A percentile compares a stretch with the other conserved stretches of the same genome.
Evolutionary conservation across 2,888 invertebrate genomes (phyloP).

Genomic region (Drosophila pegasa): DNA sequence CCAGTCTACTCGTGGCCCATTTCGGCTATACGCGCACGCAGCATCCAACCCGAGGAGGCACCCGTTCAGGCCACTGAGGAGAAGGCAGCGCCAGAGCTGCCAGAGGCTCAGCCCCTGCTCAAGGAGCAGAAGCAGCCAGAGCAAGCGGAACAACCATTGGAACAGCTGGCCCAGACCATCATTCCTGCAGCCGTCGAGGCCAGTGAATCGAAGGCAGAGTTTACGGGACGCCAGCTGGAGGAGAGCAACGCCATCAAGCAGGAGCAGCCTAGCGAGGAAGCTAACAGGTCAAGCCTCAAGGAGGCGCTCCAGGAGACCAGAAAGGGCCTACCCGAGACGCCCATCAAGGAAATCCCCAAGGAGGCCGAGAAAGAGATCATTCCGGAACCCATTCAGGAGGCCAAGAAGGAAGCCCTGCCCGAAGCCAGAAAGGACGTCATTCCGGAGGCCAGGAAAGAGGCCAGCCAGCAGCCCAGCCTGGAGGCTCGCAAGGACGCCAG

Average conservation of each 20-base stretch:
- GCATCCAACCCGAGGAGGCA: slow-evolving; percentile 61
- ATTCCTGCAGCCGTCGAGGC: slow-evolving; percentile 55
- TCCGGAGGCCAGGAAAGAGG: slow-evolving; percentile 29
- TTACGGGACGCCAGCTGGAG: slow-evolving; percentile 71
- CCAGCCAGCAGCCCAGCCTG: slow-evolving; percentile 4
- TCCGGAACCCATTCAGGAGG: slow-evolving; percentile 29
- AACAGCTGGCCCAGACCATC: slow-evolving; percentile 39
- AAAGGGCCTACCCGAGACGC: slow-evolving; percentile 36
- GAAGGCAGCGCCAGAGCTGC: slow-evolving; percentile 30
- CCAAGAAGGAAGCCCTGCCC: slow-evolving; percentile 39
- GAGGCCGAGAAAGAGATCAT: slow-evolving; percentile 44
- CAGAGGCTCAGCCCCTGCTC: slow-evolving; percentile 39
- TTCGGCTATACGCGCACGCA: slow-evolving; percentile 79
- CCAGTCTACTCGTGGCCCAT: slow-evolving; percentile 76
- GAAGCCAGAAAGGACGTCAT: slow-evolving; percentile 17
- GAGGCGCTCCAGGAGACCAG: slow-evolving; percentile 14
- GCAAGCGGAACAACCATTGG: slow-evolving; percentile 36
- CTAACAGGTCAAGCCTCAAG: slow-evolving; percentile 39
- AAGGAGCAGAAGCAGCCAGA: slow-evolving; percentile 44
- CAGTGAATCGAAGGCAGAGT: slow-evolving; percentile 61
- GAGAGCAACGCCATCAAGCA: slow-evolving; percentile 69
- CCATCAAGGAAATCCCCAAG: slow-evolving; percentile 44
- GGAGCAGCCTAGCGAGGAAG: slow-evolving; percentile 46
- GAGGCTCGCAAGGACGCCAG: slow-evolving; percentile 19
- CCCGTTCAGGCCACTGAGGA: slow-evolving; percentile 32